Percentiles rank a stretch among this genome's conserved stretches.
Evolutionary conservation across 2,113 vertebrate genomes (phyloP).

Genomic region (Triplophysa tibetana): DNA sequence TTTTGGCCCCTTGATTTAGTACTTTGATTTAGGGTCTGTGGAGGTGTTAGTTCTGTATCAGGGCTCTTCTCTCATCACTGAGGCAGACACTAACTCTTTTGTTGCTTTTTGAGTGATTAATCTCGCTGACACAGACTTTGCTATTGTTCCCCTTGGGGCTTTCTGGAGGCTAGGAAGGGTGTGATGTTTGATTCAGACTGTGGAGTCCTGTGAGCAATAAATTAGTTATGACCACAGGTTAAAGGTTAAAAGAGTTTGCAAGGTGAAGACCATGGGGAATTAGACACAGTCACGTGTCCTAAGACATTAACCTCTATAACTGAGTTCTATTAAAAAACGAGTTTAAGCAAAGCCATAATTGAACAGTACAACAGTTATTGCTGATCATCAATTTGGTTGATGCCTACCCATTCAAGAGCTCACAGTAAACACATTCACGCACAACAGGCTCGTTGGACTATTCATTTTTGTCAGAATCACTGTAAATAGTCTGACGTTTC

Average conservation of each 20-base stretch:
- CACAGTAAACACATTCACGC: constrained; percentile 4
- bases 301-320: background rate
- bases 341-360: background rate
- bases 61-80: constrained; percentile 13
- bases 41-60: constrained; percentile 26
- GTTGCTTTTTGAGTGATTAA: constrained; percentile 42
- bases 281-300: background rate
- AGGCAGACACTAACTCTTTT: constrained; percentile 36
- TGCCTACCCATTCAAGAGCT: background rate
- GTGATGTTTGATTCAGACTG: constrained; percentile 6
- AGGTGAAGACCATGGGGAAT: constrained; percentile 46
- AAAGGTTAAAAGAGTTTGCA: constrained; percentile 64
- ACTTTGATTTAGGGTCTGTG: background rate
- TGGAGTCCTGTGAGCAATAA: background rate
- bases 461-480: background rate
- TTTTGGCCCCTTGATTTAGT: background rate
- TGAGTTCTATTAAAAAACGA: background rate
- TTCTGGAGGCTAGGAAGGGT: constrained; percentile 7
- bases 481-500: constrained; percentile 14
- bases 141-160: constrained; percentile 46
- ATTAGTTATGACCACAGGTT: constrained; percentile 15
- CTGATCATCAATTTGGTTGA: background rate
- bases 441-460: background rate
- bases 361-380: background rate
- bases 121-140: constrained; percentile 41